A percentile compares a stretch with the other conserved stretches of the same genome.
Conservation (phyloP, 2,113 vertebrate genomes). For the Epinephelus fuscoguttatus region DNA sequence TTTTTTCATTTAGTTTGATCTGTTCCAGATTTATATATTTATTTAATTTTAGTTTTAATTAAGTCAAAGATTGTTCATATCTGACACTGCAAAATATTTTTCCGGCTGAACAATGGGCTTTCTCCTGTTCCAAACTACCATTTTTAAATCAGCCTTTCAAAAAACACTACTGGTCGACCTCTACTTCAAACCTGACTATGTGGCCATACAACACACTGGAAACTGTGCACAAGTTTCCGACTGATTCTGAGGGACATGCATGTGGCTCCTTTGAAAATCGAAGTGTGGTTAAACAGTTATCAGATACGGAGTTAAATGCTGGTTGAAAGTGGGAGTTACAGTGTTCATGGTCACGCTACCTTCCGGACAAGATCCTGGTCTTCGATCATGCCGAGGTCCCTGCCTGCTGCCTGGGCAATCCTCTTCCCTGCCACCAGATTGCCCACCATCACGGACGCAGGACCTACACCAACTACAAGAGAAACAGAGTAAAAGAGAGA, state of each 20-base stretch:
- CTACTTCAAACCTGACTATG: not conserved
- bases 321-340: not conserved
- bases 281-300: not conserved
- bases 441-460: conserved; percentile 97
- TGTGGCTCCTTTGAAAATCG: not conserved
- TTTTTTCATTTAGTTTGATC: too few species aligned
- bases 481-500: not conserved
- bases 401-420: conserved; percentile 96
- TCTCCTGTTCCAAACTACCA: too few species aligned
- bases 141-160: too few species aligned
- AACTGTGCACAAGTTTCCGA: not conserved
- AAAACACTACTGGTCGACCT: too few species aligned
- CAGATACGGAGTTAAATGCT: not conserved
- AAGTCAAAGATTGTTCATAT: too few species aligned
- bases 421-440: conserved; percentile 98
- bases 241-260: conserved; percentile 18
- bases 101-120: too few species aligned
- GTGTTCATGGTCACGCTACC: conserved; percentile 78
- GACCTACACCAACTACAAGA: conserved; percentile 90
- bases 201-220: conserved; percentile 9
- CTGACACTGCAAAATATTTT: too few species aligned
- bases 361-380: conserved; percentile 96
- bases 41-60: too few species aligned
- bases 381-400: conserved; percentile 96
- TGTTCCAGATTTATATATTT: too few species aligned